Evolutionary conservation across 2,888 invertebrate species (phyloP), one percentile per base, ranked within the genome.

Genomic region (Pandemis cinnamomeana): DNA sequence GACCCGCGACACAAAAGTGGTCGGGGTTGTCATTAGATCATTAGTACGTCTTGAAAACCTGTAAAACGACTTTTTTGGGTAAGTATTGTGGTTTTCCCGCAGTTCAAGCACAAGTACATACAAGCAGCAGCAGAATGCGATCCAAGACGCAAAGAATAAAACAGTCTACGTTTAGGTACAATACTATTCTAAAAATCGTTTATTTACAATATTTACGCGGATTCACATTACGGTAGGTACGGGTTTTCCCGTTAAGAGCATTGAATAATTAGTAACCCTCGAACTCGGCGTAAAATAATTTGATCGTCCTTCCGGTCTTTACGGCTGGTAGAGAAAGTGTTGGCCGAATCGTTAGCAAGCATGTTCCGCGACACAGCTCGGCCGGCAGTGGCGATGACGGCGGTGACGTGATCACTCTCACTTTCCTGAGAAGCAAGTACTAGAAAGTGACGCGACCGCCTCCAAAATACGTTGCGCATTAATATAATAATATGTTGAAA

Each of bases 381-480:
- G 36, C 51, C 55, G 67, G 55, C 67, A 51, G 11, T 61, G 53
- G 55, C 67, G 60, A 44, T 70, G 70, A 73, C 73, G 67, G 60
- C 58, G 61, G 67, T 78, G 77, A 77, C 79, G 81, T 76, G 77
- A 77, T 53, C 64, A 79, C 81, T 79, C 80, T 84, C 83, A 83
- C 77, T 78, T 80, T 78, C 78, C 62, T 78, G 72, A 71, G 67
- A 66, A 62, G 44, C 74, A 48, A 68, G 75, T 60, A 44, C 69
- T 79, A 80, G 81, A 81, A 81, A 82, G 83, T 80, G 80, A 80
- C 78, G 78, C 73, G 70, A 71, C 72, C 72, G 77, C 80, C 71
- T 62, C 74, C 74, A 36, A 71, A 74, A 74, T 67, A 70, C 71
- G 41, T 53, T 60, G 41, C 46, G 60, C 61, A 70, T 69, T 73